A percentile compares a stretch with the other conserved stretches of the same genome.
Evolutionary conservation across 2,113 vertebrate species (phyloP).

Genomic region (Melanostigma gelatinosum): DNA sequence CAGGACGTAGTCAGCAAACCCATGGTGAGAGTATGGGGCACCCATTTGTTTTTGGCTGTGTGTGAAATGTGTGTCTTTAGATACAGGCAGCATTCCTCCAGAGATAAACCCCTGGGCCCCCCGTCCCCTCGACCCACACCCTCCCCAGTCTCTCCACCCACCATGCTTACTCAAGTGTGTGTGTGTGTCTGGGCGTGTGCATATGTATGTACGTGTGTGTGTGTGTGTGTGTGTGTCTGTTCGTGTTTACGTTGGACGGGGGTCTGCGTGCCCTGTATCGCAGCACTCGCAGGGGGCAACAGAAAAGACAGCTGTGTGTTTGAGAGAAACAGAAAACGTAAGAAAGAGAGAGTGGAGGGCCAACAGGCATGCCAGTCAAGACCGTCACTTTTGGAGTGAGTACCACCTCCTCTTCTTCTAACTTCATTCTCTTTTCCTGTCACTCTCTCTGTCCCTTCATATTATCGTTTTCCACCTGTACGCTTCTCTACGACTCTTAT

Average conservation of each 20-base stretch:
- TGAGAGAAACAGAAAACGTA: constrained; percentile 65
- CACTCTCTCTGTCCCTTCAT: constrained; percentile 32
- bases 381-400: constrained; percentile 83
- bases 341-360: constrained; percentile 71
- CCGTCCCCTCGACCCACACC: constrained; percentile 63
- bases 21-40: constrained; percentile 15
- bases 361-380: constrained; percentile 83
- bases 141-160: constrained; percentile 74
- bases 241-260: constrained; percentile 69
- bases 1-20: constrained; percentile 23
- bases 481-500: constrained; percentile 12
- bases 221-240: constrained; percentile 31
- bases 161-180: constrained; percentile 78
- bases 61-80: constrained; percentile 79
- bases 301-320: constrained; percentile 74
- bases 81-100: constrained; percentile 82
- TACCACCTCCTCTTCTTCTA: constrained; percentile 67
- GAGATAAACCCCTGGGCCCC: constrained; percentile 83
- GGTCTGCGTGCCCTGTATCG: constrained; percentile 68
- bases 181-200: constrained; percentile 60
- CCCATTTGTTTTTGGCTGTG: constrained; percentile 61
- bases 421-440: constrained; percentile 29
- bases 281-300: constrained; percentile 71
- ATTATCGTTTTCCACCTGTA: constrained; percentile 13
- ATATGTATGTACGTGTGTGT: constrained; percentile 17